Conservation (phyloP, 2,113 vertebrate genomes). For the Ceyx cyanopectus region DNA sequence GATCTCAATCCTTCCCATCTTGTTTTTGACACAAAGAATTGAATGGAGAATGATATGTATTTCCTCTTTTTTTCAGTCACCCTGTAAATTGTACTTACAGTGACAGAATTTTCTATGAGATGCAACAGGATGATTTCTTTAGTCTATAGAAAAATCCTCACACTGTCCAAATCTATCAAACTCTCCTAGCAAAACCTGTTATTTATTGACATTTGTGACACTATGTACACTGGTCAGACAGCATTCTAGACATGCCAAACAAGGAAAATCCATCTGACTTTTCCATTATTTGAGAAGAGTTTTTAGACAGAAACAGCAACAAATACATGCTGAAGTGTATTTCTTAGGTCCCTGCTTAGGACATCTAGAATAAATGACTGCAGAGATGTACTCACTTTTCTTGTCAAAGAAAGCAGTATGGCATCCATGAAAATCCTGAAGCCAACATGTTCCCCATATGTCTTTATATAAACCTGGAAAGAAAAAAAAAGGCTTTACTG, state of each 20-base stretch:
- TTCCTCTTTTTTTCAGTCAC: background rate
- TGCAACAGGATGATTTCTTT: background rate
- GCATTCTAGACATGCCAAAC: background rate
- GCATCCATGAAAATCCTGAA: slow-evolving; percentile 99
- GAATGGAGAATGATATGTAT: background rate
- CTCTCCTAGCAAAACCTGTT: background rate
- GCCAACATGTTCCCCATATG: slow-evolving; percentile 94
- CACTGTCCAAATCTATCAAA: background rate
- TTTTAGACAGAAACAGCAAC: background rate
- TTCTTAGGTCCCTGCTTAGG: background rate
- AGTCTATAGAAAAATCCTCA: background rate
- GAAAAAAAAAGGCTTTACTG: background rate
- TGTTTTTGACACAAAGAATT: background rate
- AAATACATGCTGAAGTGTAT: background rate
- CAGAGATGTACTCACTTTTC: slow-evolving; percentile 84
- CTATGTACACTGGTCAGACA: background rate
- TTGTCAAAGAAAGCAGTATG: slow-evolving; percentile 91
- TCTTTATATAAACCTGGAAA: slow-evolving; percentile 91
- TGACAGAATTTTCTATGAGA: background rate
- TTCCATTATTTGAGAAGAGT: background rate
- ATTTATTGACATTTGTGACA: background rate
- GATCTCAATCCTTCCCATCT: background rate
- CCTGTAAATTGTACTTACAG: background rate
- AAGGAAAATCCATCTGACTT: background rate
- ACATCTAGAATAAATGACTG: background rate